Evolutionary conservation across 2,888 invertebrate species (phyloP).

Genomic region (Pristionchus arcanus): DNA sequence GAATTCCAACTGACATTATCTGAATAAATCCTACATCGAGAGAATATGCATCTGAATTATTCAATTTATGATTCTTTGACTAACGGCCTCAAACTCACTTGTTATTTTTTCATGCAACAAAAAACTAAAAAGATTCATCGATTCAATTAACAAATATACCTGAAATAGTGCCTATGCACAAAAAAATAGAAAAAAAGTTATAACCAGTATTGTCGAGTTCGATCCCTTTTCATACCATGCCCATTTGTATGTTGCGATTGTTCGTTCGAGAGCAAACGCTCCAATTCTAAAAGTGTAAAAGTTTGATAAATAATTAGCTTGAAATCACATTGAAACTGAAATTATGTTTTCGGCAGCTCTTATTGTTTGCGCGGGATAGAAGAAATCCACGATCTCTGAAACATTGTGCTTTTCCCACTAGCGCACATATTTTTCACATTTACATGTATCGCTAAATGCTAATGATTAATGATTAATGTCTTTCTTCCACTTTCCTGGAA

Average conservation of each 20-base stretch:
- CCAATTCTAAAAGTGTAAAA: not conserved
- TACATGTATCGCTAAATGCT: not conserved
- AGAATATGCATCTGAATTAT: not conserved
- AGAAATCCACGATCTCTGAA: not conserved
- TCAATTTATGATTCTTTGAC: too few species aligned
- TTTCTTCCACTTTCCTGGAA: not conserved
- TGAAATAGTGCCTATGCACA: not conserved
- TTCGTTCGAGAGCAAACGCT: not conserved
- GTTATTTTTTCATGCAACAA: not conserved
- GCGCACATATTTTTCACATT: not conserved
- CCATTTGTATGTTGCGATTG: slow-evolving; percentile 14
- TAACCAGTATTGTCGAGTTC: not conserved
- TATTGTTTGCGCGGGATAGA: not conserved
- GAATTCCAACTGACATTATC: not conserved
- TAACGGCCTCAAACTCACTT: not conserved
- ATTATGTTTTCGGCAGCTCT: not conserved
- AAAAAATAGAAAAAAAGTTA: not conserved
- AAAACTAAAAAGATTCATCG: not conserved
- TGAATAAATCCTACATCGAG: not conserved
- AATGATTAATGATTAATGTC: too few species aligned
- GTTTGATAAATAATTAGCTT: not conserved
- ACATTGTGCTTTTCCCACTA: not conserved
- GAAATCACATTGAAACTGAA: not conserved
- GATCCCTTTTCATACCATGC: slow-evolving; percentile 17
- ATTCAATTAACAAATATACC: not conserved